These are phyloP conservation scores for Phoenoteleia sp. DNA, from an alignment of 2,888 invertebrate genomes.

Conservation along the genomic window DNA sequence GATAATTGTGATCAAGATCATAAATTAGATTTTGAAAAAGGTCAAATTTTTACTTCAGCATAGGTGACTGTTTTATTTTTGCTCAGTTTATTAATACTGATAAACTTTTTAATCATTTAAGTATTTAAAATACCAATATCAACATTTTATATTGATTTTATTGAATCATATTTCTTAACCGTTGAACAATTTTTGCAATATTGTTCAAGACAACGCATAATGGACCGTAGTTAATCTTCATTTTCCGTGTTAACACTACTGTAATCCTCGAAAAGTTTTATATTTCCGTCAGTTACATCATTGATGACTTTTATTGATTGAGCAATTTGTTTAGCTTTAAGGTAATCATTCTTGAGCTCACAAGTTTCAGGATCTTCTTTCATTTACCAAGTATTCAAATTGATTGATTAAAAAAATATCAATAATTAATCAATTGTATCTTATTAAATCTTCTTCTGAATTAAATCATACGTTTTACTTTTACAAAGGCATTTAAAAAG, in stretches of 20 bases:
- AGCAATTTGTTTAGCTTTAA: background rate
- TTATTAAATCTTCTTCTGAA: no score
- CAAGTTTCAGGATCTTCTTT: slow-evolving; percentile 5
- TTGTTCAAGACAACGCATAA: slow-evolving; percentile 8
- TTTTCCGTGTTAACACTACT: background rate
- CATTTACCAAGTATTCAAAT: background rate
- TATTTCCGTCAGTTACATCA: background rate
- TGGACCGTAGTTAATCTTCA: background rate
- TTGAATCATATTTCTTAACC: background rate
- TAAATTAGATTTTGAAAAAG: no score
- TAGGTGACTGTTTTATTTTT: no score
- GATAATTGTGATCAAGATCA: no score
- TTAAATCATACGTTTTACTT: no score
- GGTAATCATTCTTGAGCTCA: background rate
- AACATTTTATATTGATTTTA: no score
- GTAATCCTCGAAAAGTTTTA: slow-evolving; percentile 3
- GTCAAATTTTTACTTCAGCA: no score
- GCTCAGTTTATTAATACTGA: no score
- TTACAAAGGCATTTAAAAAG: no score
- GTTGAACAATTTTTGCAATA: background rate
- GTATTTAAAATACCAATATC: no score
- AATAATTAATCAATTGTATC: background rate
- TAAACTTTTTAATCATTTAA: no score
- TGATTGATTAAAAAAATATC: background rate
- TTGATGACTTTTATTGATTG: slow-evolving; percentile 5